phyloP scores from a whole-genome alignment of 2,888 invertebrate species.

The Balanococcus diminutus region DNA sequence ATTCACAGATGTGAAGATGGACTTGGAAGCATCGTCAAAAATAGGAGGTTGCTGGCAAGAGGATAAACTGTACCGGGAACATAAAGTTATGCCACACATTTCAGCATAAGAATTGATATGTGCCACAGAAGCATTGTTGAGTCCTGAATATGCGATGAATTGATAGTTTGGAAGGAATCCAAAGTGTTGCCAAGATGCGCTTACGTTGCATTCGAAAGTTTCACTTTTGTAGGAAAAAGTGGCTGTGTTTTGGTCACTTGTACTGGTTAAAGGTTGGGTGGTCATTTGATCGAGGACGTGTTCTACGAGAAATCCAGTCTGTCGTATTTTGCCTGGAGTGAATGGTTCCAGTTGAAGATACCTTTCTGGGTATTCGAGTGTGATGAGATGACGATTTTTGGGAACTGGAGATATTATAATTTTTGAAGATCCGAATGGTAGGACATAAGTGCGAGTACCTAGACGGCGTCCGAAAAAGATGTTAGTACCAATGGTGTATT shows the following conservation, averaged over 20 bases:
- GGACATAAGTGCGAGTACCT: not conserved
- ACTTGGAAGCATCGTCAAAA: slow-evolving; percentile 60
- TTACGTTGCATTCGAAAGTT: not conserved
- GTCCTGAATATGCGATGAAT: slow-evolving; percentile 37
- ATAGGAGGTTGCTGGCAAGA: slow-evolving; percentile 58
- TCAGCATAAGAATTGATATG: slow-evolving; percentile 58
- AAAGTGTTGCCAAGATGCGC: not conserved
- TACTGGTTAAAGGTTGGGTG: not conserved
- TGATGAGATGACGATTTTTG: not conserved
- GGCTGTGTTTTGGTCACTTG: not conserved
- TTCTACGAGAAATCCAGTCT: slow-evolving; percentile 52
- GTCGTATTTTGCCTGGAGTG: not conserved
- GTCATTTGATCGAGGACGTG: slow-evolving; percentile 40
- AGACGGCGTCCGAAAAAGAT: not conserved
- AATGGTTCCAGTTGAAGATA: not conserved
- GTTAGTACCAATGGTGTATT: not conserved
- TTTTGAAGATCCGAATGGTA: not conserved
- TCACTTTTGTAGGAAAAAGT: not conserved
- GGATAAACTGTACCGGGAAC: slow-evolving; percentile 55
- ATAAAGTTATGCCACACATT: slow-evolving; percentile 60
- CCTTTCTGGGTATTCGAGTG: not conserved
- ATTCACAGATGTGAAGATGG: slow-evolving; percentile 57
- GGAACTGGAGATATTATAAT: not conserved
- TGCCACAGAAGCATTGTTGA: not conserved
- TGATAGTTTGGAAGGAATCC: slow-evolving; percentile 1